Conservation (phyloP, 2,888 invertebrate genomes). For the Acholoe squamosa region DNA sequence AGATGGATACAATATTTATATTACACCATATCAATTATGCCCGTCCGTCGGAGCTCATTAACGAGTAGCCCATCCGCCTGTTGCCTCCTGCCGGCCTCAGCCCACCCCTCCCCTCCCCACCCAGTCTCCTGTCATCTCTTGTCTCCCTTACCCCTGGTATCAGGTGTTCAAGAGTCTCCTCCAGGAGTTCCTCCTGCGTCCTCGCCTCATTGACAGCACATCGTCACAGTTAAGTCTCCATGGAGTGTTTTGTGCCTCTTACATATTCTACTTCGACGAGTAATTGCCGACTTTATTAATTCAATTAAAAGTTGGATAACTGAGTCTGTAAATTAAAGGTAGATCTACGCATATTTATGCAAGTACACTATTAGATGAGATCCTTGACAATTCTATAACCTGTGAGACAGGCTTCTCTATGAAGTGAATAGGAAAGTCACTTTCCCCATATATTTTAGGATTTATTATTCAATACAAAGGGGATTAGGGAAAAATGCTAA, state of each 20-base stretch:
- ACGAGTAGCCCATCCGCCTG: not conserved
- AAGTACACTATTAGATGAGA: not conserved
- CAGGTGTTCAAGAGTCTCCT: constrained; percentile 35
- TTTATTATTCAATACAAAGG: too few relatives aligned
- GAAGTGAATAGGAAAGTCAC: too few relatives aligned
- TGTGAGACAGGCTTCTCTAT: too few relatives aligned
- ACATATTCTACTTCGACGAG: not conserved
- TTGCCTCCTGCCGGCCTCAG: not conserved
- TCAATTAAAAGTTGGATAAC: not conserved
- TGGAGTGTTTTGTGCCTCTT: not conserved
- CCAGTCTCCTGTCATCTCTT: not conserved
- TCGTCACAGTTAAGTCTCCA: not conserved
- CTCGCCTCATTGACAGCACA: constrained; percentile 3
- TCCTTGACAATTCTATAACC: not conserved
- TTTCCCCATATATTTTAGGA: too few relatives aligned
- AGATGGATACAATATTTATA: constrained; percentile 48
- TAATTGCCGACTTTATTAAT: constrained; percentile 27
- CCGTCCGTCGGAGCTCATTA: constrained; percentile 25
- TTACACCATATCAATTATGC: constrained; percentile 58
- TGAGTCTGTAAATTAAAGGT: not conserved
- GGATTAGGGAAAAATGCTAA: too few relatives aligned
- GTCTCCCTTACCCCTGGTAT: constrained; percentile 34
- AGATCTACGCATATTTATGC: not conserved
- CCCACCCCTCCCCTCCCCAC: not conserved
- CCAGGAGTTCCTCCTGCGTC: not conserved